phyloP scores from a whole-genome alignment of 2,113 vertebrate species.

The Penelope pileata region DNA sequence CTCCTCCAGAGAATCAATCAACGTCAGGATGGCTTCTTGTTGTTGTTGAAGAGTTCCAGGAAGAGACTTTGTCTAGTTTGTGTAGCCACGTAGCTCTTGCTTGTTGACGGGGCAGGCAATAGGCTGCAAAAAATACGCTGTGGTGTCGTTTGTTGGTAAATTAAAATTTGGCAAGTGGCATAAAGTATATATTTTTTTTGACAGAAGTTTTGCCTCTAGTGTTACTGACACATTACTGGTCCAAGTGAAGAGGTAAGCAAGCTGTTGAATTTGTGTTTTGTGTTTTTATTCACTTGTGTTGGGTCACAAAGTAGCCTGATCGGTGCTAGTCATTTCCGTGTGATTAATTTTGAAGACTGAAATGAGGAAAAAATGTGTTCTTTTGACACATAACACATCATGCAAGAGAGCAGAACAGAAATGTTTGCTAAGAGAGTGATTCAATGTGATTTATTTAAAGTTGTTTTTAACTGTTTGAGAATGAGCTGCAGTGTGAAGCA shows the following conservation, averaged over 20 bases:
- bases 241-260: not conserved
- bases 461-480: not conserved
- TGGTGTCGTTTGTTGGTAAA: not conserved
- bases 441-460: not conserved
- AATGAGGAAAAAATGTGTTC: not conserved
- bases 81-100: not conserved
- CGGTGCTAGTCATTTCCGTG: not conserved
- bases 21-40: slow-evolving; percentile 43
- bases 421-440: not conserved
- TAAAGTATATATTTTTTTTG: not conserved
- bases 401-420: not conserved
- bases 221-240: not conserved
- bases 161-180: not conserved
- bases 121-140: not conserved
- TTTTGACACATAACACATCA: not conserved
- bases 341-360: not conserved
- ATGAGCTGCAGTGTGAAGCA: not conserved
- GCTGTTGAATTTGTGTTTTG: not conserved
- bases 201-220: not conserved
- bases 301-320: not conserved
- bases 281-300: not conserved
- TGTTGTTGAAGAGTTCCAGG: slow-evolving; percentile 25
- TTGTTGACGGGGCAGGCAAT: not conserved
- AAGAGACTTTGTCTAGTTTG: not conserved
- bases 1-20: slow-evolving; percentile 81